phyloP scores from a whole-genome alignment of 2,888 invertebrate genomes.

The Apamea epomidion region DNA sequence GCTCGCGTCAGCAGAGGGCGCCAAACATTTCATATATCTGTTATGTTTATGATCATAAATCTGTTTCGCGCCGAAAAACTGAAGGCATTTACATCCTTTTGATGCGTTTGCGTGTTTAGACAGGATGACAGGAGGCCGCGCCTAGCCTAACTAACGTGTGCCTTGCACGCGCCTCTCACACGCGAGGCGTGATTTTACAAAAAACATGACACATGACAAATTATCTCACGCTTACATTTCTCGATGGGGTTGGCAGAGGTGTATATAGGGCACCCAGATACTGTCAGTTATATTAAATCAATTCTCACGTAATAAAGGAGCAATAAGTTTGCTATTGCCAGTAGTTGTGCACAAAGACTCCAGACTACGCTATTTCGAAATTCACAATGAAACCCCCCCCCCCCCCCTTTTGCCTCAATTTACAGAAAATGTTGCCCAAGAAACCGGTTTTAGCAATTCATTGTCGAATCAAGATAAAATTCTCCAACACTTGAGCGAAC shows the following conservation, averaged over 20 bases:
- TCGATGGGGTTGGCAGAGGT: not conserved
- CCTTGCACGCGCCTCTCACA: not conserved
- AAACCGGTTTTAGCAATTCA: constrained; percentile 6
- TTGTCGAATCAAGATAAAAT: constrained; percentile 14
- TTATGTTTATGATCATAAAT: constrained; percentile 4
- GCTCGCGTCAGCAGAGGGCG: not conserved
- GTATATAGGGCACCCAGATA: not conserved
- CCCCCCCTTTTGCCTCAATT: too few species aligned
- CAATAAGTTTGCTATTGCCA: too few species aligned
- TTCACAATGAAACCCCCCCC: not conserved
- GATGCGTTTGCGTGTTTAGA: not conserved
- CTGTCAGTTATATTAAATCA: not conserved
- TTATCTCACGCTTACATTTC: too few species aligned
- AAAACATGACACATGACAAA: not conserved
- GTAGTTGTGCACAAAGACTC: not conserved
- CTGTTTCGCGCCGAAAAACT: not conserved
- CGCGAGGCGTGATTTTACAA: constrained; percentile 9
- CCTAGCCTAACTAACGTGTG: not conserved
- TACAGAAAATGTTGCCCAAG: not conserved
- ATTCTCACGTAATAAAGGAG: not conserved
- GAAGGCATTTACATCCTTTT: not conserved
- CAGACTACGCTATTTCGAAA: not conserved
- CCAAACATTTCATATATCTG: too few species aligned
- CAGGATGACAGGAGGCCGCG: not conserved
- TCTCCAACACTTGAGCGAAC: constrained; percentile 5